Evolutionary conservation across 2,888 invertebrate genomes (phyloP).

Genomic region (Gortyna flavago): DNA sequence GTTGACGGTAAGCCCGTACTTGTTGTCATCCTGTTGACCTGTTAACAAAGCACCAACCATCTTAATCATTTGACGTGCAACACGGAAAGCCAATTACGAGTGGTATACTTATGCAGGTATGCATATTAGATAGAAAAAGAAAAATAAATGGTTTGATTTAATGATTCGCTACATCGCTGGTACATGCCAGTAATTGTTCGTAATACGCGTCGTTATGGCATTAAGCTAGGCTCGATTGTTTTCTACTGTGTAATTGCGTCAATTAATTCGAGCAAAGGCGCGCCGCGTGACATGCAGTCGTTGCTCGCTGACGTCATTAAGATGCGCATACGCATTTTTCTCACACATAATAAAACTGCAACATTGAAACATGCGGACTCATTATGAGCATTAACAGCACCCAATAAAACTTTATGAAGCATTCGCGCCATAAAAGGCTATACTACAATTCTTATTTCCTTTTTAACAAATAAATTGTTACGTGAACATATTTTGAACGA

Average conservation of each 20-base stretch:
- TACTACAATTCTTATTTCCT: slow-evolving; percentile 72
- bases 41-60: slow-evolving; percentile 54
- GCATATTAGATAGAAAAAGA: slow-evolving; percentile 49
- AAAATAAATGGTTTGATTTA: slow-evolving; percentile 59
- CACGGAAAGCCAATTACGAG: slow-evolving; percentile 39
- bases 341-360: slow-evolving; percentile 77
- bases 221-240: slow-evolving; percentile 84
- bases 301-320: slow-evolving; percentile 81
- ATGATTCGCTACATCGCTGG: slow-evolving; percentile 53
- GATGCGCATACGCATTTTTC: slow-evolving; percentile 84
- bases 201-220: slow-evolving; percentile 82
- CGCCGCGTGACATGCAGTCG: slow-evolving; percentile 79
- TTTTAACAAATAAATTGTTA: slow-evolving; percentile 67
- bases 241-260: slow-evolving; percentile 86
- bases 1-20: slow-evolving; percentile 79
- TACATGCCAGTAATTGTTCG: slow-evolving; percentile 79
- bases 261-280: slow-evolving; percentile 86
- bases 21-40: slow-evolving; percentile 88
- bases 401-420: slow-evolving; percentile 78
- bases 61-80: slow-evolving; percentile 11
- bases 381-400: slow-evolving; percentile 76
- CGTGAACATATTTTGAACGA: slow-evolving; percentile 60
- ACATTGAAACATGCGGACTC: slow-evolving; percentile 75
- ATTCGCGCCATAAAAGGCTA: slow-evolving; percentile 75
- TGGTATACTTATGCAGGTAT: slow-evolving; percentile 29